Evolutionary conservation across 2,113 vertebrate genomes (phyloP).

Genomic region (Panurus biarmicus): DNA sequence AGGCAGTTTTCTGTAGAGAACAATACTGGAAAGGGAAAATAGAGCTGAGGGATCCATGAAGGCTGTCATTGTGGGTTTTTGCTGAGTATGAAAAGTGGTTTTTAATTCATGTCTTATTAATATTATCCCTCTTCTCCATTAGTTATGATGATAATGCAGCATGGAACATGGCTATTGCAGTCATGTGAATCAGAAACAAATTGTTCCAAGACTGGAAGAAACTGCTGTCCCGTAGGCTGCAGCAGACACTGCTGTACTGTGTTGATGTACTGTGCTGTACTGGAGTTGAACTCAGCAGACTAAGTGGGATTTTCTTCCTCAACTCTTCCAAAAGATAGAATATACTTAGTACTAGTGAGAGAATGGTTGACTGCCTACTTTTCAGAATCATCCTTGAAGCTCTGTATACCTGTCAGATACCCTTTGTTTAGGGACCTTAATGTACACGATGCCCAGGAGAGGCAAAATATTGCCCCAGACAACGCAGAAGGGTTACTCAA

Average conservation of each 20-base stretch:
- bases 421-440: not conserved
- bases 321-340: not conserved
- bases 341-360: not conserved
- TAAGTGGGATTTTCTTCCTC: not conserved
- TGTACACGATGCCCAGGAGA: fast-evolving
- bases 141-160: not conserved
- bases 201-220: not conserved
- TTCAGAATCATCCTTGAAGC: not conserved
- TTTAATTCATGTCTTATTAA: not conserved
- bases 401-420: not conserved
- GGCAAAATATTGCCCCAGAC: not conserved
- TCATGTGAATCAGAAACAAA: not conserved
- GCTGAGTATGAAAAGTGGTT: not conserved
- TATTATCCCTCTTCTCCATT: not conserved
- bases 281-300: not conserved
- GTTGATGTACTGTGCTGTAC: too few species aligned
- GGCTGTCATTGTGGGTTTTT: not conserved
- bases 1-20: conserved; percentile 29
- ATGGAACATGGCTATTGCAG: not conserved
- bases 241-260: not conserved
- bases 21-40: not conserved
- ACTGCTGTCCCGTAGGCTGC: not conserved
- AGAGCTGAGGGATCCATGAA: not conserved
- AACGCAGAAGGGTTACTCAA: not conserved
- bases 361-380: not conserved